These are phyloP conservation scores for Hypolimnas misippus DNA, from an alignment of 2,888 invertebrate species.

Conservation along the genomic window DNA sequence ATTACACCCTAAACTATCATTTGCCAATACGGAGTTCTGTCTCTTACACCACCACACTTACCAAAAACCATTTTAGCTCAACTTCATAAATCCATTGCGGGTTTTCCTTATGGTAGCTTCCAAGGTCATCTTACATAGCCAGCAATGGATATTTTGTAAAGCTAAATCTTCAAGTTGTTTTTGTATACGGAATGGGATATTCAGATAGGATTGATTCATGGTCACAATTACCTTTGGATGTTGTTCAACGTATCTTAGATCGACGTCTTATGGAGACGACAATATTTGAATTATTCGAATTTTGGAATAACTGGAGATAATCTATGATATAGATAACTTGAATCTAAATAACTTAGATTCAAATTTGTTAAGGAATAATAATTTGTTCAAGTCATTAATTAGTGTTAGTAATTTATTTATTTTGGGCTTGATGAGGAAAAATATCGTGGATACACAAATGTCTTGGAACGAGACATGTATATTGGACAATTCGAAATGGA, in stretches of 20 bases:
- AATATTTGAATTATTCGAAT: not conserved
- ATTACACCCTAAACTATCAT: conserved; percentile 66
- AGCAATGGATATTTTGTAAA: conserved; percentile 22
- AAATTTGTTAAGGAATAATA: too few species aligned
- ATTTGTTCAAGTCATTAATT: too few species aligned
- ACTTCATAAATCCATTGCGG: conserved; percentile 29
- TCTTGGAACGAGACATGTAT: too few species aligned
- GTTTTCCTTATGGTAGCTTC: not conserved
- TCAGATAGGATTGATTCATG: conserved; percentile 79
- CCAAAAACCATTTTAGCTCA: not conserved
- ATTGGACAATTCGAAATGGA: too few species aligned
- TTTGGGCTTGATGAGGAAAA: too few species aligned
- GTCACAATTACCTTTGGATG: conserved; percentile 78
- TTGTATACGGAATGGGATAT: conserved; percentile 50
- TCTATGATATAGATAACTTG: too few species aligned
- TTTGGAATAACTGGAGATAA: not conserved
- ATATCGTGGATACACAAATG: too few species aligned
- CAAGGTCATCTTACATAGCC: not conserved
- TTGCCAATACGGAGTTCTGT: conserved; percentile 48
- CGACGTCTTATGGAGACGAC: conserved; percentile 2
- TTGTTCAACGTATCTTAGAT: conserved; percentile 41
- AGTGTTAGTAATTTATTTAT: too few species aligned
- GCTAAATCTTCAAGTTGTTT: not conserved
- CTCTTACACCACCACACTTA: conserved; percentile 32
- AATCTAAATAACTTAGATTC: too few species aligned